Base-by-base conservation (phyloP, 1,140 invertebrate species). In the Monomorium pharaonis region DNA sequence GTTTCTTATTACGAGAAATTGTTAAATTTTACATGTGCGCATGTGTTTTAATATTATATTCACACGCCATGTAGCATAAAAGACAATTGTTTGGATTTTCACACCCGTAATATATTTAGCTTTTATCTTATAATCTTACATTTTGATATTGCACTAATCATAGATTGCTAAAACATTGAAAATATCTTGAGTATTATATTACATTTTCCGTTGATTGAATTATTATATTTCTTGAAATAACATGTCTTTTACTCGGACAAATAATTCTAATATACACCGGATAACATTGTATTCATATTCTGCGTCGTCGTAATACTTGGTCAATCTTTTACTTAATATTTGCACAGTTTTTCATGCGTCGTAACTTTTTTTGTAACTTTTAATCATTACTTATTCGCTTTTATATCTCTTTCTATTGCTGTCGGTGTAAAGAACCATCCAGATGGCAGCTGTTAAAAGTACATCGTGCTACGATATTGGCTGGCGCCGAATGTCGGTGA, bases 401-500 rank as follows among this genome's bases (percentile, higher is more conserved):
- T 72, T 14, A 72, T 65, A 81, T 56, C 67, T 70, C 58, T 63
- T 87, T 33, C 51, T 33, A 74, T 47, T 47, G 49, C 51, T 33
- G 67, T 47, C 78, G 78, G 7, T 74, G 54, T 74, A 83, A 83
- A 83, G 33, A 83, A 67, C 51, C 65, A 81, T 47, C 78, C 91
- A 91, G 88, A 91, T 91, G 91, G 89, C 91, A 91, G 88, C 90
- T 91, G 92, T 86, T 92, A 88, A 90, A 92, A 85, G 88, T 91
- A 89, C 85, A 81, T 84, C 75, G 77, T 63, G 77, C 62, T 33
- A 75, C 84, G 86, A 92, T 93, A 92, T 93, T 93, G 92, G 92
- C 86, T 90, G 91, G 92, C 88, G 83, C 92, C 92, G 91, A 92
- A 92, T 93, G 92, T 88, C 90, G 74, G 60, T 93, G 92, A 93